Evolutionary conservation across 37 sponge, comb jelly and placozoan species (phyloP), one percentile per base, ranked within the genome.

Genomic region (Spongia lamella): DNA sequence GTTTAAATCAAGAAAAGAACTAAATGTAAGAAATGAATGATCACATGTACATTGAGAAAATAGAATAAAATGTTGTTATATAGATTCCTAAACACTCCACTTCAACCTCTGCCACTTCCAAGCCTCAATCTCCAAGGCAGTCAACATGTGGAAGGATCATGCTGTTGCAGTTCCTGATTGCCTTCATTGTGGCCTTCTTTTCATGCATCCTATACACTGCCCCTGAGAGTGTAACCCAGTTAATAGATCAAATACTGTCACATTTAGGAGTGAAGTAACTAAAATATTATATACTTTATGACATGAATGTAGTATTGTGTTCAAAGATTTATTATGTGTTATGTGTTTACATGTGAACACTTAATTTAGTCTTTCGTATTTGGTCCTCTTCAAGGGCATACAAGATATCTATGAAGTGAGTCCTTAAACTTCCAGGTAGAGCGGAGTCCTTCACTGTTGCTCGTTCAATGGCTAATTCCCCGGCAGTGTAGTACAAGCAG

Each of bases 361-460:
- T 7, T 14, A 83, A 25, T 52, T 58, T 36, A 32, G 84, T 76
- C 7, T 25, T 22, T 2, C 49, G 58, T 22, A 89, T 69, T 26
- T 30, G 7, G 1, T 53, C n/a, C 25, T 84, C 85, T 29, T 75
- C 53, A 24, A 89, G 56, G 7, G 51, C 53, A 51, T 64, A 38
- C 30, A 89, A 63, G 32, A 56, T 50, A 37, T 84, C 85, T 1
- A 89, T 21, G 43, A 89, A 56, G 16, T 11, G 15, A 9, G 33
- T 52, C 31, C 90, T 31, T 17, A 89, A 73, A 29, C 50, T 76
- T 24, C 90, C 90, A 0, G 90, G 85, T 7, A 35, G 6, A 17
- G 64, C 38, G 19, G 57, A 47, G 20, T 61, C 76, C 3, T 24
- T 35, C 15, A 15, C 26, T 0, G 63, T 63, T 2, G 76, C 89